Evolutionary conservation across 1,140 invertebrate genomes (phyloP), one percentile per base, ranked within the genome.

Genomic region (Drosophila insularis): DNA sequence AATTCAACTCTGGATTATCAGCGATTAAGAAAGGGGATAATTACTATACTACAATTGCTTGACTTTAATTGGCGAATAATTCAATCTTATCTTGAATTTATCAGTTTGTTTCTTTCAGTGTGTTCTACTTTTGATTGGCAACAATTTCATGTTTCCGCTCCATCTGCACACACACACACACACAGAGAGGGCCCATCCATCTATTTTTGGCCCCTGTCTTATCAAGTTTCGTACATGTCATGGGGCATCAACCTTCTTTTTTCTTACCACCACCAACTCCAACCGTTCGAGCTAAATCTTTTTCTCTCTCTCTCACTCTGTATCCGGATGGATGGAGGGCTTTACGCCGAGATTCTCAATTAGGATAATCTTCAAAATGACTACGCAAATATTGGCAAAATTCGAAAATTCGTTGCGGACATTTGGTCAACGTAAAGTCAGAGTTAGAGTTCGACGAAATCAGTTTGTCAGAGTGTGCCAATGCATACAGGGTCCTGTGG

Each of bases 361-460:
- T 90, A 89, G 87, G 89, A 90, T 90, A 90, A 90, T 90, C 89
- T 90, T 68, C 69, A 71, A 90, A 27, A 85, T 90, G 87, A 84
- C 89, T 90, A 87, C 75, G 80, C 84, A 90, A 90, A 90, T 90
- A 90, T 90, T 90, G 82, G 74, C 85, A 65, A 80, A 89, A 89
- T 84, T 89, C 68, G 85, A 80, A 89, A 89, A 89, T 89, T 89
- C 77, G 84, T 61, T 78, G 61, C 80, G 68, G 70, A 71, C 72
- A 67, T 61, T 74, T 62, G 66, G 54, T 54, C 66, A 65, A 71
- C 32, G 74, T 35, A 59, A 78, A 71, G 63, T 75, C 54, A 43
- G 35, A 37, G 11, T 37, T 13, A 37, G 35, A 37, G 11, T 37
- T 11, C 7, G 32, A 35, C 32, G 10, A 8, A 35, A 11, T 35